Base-by-base conservation (phyloP, 2,113 vertebrate genomes). In the Apteryx owenii region DNA sequence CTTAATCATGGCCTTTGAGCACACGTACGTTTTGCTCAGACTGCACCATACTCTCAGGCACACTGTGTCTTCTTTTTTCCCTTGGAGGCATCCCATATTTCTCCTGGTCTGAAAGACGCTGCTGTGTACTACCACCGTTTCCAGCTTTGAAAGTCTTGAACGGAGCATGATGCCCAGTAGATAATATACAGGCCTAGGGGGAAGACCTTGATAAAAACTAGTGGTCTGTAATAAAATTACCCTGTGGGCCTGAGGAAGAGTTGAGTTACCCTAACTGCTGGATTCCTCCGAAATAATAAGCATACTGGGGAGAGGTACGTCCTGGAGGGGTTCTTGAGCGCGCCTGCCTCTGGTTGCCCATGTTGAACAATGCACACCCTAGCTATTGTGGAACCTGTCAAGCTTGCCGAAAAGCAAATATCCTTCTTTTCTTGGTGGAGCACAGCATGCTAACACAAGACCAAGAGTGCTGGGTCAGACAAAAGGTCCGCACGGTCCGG, bases 291-390 rank as follows among this genome's bases (percentile, higher is more conserved):
- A 56, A 84, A 56, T 50, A 84, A 78, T 3, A 9, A 56, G 10
- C 51, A 6, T 69, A 8, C 25, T 12, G 36, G 51, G 69, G 72
- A 89, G 51, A 79, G 60, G 40, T 69, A 46, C 69, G 21, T 16
- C 28, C 54, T 56, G 16, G 14, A 46, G 44, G 44, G 44, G 14
- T 79, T n/a, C 66, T 62, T 58, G 50, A 50, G 73, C 40, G 23
- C 0, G 0, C 28, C 23, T 79, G 38, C 36, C 23, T 46, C 48
- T 1, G 0, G 58, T 64, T 80, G 42, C 54, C 29, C 0, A 0
- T 1, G 1, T 21, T 6, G 56, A 58, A 20, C 69, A 42, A 16
- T 7, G 13, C 2, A 0, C 42, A 3, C 12, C 76, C 56, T 22
- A 1, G 3, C 0, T 42, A 20, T 13, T 48, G 42, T 14, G 31